phyloP scores from a whole-genome alignment of 2,797 vertebrate genomes.

The Molossus molossus region DNA sequence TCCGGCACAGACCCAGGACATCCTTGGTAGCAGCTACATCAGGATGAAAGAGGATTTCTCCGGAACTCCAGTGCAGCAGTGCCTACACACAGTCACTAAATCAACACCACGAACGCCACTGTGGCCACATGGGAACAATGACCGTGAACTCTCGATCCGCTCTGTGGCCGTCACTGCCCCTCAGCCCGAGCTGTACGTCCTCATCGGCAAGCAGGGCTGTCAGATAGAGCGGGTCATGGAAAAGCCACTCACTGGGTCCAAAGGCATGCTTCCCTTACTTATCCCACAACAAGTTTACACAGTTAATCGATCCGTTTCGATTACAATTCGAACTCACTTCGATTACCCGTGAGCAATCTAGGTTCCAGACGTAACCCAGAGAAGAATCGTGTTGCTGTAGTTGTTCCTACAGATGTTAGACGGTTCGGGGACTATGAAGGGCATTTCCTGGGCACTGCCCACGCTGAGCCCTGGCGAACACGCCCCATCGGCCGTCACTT shows the following conservation, averaged over 20 bases:
- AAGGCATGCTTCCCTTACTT: neutral
- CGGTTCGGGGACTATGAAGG: neutral
- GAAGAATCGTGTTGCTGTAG: neutral
- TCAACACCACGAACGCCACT: neutral
- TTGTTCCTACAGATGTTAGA: neutral
- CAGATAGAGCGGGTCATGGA: neutral
- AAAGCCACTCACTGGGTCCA: constrained; percentile 34
- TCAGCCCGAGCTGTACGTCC: neutral
- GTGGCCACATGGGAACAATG: neutral
- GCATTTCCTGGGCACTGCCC: neutral
- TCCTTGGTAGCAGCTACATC: neutral
- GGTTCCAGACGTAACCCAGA: neutral
- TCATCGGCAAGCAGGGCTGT: neutral
- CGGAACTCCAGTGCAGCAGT: neutral
- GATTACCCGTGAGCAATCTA: neutral
- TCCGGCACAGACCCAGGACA: neutral
- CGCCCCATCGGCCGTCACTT: neutral
- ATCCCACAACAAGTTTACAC: neutral
- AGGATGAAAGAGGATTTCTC: neutral
- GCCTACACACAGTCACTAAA: neutral
- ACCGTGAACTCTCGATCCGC: neutral
- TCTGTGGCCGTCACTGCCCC: neutral
- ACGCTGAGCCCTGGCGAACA: neutral
- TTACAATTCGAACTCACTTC: constrained; percentile 26
- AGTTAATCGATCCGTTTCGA: neutral